Conservation (phyloP, 2,113 vertebrate genomes). For the Helogale parvula region DNA sequence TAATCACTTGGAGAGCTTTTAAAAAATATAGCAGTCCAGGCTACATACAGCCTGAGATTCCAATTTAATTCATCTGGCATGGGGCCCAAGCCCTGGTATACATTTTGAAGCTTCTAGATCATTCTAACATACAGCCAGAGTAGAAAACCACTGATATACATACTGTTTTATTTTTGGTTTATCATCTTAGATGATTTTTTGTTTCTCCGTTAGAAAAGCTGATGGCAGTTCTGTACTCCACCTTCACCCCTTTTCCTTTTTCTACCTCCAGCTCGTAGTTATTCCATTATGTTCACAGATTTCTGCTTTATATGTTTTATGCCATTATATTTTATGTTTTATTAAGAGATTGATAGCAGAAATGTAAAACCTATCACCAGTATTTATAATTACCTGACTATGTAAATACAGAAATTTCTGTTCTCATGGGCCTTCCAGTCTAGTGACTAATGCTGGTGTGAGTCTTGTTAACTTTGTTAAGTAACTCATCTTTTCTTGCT, state of each 20-base stretch:
- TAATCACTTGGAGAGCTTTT: slow-evolving; percentile 11
- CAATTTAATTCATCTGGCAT: not conserved
- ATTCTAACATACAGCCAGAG: not conserved
- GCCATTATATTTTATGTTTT: not conserved
- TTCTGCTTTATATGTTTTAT: not conserved
- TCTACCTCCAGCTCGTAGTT: not conserved
- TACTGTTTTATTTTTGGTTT: not conserved
- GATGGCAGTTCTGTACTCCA: not conserved
- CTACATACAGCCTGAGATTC: not conserved
- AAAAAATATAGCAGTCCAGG: not conserved
- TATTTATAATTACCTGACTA: not conserved
- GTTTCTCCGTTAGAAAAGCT: not conserved
- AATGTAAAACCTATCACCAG: not conserved
- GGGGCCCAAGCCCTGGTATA: not conserved
- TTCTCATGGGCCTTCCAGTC: not conserved
- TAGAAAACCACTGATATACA: not conserved
- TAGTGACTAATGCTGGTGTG: not conserved
- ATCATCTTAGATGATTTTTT: not conserved
- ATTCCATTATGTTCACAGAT: not conserved
- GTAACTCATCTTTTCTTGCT: not conserved
- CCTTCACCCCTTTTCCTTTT: not conserved
- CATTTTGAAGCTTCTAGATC: not conserved
- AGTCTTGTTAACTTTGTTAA: not conserved
- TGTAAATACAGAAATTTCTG: not conserved
- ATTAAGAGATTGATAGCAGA: not conserved